A percentile compares a stretch with the other conserved stretches of the same genome.
Evolutionary conservation across 2,797 vertebrate genomes (phyloP).

Genomic region (Garrulus glandarius): DNA sequence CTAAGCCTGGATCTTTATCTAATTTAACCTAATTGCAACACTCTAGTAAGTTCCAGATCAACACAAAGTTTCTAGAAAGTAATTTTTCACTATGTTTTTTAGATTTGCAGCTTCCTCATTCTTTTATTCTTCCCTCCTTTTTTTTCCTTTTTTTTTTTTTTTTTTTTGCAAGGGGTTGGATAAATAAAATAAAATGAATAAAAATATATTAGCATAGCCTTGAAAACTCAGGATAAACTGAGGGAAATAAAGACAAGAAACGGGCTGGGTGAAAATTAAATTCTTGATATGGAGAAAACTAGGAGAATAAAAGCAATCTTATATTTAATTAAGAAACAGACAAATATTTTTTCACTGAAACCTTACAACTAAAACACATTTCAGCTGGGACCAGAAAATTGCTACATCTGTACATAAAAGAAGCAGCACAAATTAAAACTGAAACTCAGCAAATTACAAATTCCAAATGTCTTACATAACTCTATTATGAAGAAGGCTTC

Average conservation of each 20-base stretch:
- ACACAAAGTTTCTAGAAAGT: slow-evolving; percentile 20
- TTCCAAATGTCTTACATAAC: slow-evolving; percentile 13
- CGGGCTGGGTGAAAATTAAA: neutral
- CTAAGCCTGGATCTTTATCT: slow-evolving; percentile 10
- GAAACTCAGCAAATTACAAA: slow-evolving; percentile 46
- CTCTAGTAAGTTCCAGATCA: neutral
- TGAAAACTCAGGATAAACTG: slow-evolving; percentile 14
- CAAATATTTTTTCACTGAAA: slow-evolving; percentile 33
- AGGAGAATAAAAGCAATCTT: slow-evolving; percentile 8
- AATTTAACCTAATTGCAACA: neutral
- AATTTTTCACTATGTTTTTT: neutral
- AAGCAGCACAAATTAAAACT: slow-evolving; percentile 32
- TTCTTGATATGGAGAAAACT: slow-evolving; percentile 2
- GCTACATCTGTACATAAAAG: slow-evolving; percentile 31
- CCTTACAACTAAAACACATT: slow-evolving; percentile 10
- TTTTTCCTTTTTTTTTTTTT: neutral
- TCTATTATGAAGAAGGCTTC: neutral
- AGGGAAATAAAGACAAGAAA: slow-evolving; percentile 9
- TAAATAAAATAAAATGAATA: neutral
- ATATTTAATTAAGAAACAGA: slow-evolving; percentile 51
- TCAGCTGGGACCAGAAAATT: slow-evolving; percentile 37
- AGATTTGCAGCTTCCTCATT: neutral
- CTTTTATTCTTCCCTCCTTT: neutral
- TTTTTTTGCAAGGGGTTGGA: neutral
- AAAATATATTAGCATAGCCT: neutral